These are phyloP conservation scores for Bufo bufo DNA, from an alignment of 2,113 vertebrate genomes.

Conservation along the genomic window DNA sequence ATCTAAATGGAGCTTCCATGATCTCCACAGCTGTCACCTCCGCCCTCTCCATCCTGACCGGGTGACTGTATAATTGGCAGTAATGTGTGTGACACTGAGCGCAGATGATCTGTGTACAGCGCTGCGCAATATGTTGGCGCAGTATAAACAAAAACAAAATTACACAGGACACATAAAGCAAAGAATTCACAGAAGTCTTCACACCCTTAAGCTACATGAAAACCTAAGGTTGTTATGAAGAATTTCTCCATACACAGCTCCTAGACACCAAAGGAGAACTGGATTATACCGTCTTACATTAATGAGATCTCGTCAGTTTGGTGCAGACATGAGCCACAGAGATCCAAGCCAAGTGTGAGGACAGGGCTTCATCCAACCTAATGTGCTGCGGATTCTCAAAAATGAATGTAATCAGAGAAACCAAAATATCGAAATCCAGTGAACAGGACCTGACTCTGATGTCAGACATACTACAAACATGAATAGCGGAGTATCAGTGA, in stretches of 20 bases:
- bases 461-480: too few species aligned
- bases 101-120: neutral
- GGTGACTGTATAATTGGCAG: too few species aligned
- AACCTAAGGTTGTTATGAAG: neutral
- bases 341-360: neutral
- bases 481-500: too few species aligned
- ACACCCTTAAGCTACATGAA: neutral
- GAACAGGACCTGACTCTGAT: too few species aligned
- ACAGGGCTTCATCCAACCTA: neutral
- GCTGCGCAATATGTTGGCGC: neutral
- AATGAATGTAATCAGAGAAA: neutral
- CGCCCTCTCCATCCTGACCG: too few species aligned
- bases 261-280: neutral
- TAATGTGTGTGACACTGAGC: too few species aligned
- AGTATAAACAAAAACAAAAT: neutral
- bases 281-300: neutral
- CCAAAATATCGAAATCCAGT: too few species aligned
- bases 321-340: neutral
- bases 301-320: neutral
- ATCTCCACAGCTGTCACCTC: too few species aligned
- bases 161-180: neutral
- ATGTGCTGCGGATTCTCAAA: neutral
- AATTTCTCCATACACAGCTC: constrained; percentile 7
- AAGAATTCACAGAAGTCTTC: neutral
- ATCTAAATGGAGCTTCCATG: too few species aligned